Evolutionary conservation across 2,113 vertebrate species (phyloP), one percentile per base, ranked within the genome.

Genomic region (Hippolais icterina): DNA sequence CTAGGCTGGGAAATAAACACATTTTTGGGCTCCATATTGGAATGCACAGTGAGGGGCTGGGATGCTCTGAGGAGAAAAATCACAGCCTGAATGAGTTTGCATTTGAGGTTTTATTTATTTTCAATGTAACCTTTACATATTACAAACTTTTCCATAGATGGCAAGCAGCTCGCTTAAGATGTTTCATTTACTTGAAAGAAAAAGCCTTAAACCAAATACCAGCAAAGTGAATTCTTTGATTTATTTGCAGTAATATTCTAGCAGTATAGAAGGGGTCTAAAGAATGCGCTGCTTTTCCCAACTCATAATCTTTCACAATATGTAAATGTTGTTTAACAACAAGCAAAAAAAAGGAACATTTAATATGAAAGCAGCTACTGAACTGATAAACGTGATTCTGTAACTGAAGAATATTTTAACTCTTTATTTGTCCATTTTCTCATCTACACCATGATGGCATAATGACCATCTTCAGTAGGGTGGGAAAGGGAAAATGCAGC

Each of bases 51-150:
- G 7, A 83, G 41, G 37, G 76, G 44, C 53, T 59, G 35, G 23
- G 63, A 17, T 39, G 57, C 56, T 93, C 72, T 50, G n/a, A 60
- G 56, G 52, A 68, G 64, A 75, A 89, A 84, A 91, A 91, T 63
- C 39, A 56, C n/a, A 83, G 86, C 74, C 69, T 82, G 70, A 77
- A 82, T 49, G 66, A 72, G 59, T 79, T 57, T 72, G 49, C 52
- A 63, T 56, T 35, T 74, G 79, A 80, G 27, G 28, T 52, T 87
- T 68, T 88, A 77, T 77, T 94, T 96, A 82, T 94, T 96, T 93
- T 69, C 54, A 83, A 28, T 31, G 46, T 46, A 84, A 84, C 65
- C 69, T 93, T 92, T 83, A 52, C 41, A 42, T 41, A 84, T 53
- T 80, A 54, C 63, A 86, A 69, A 71, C 37, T 60, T 33, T 92